A percentile compares a stretch with the other conserved stretches of the same genome.
Evolutionary conservation across 2,113 vertebrate species (phyloP).

Genomic region (Otocyon megalotis): DNA sequence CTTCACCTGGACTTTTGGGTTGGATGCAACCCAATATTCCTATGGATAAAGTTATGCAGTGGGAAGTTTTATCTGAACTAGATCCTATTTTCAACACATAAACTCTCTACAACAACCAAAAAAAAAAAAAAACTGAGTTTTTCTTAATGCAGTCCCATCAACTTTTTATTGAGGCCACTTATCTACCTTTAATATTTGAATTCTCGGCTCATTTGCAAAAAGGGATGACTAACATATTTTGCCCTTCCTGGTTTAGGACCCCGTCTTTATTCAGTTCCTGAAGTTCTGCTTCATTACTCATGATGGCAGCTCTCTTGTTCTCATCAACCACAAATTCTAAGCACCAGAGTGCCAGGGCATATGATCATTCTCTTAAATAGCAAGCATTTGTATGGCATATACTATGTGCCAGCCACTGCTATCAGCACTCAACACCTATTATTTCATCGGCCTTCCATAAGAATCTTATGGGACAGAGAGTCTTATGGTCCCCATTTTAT

Average conservation of each 20-base stretch:
- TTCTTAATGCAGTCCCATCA: background rate
- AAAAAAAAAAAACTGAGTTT: background rate
- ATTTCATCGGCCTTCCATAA: background rate
- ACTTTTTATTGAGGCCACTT: background rate
- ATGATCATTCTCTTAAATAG: background rate
- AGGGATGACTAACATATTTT: background rate
- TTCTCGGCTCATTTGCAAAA: background rate
- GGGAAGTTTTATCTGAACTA: background rate
- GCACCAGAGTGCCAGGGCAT: background rate
- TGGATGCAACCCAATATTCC: background rate
- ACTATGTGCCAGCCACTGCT: background rate
- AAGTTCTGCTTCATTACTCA: background rate
- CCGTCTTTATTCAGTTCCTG: background rate
- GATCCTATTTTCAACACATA: background rate
- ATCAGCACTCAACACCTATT: background rate
- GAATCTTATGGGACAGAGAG: background rate
- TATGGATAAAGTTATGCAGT: background rate
- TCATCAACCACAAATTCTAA: background rate
- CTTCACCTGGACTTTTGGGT: background rate
- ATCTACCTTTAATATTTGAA: background rate
- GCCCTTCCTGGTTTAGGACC: background rate
- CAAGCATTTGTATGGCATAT: background rate
- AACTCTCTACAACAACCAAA: background rate
- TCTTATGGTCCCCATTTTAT: background rate
- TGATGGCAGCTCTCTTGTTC: background rate